These are phyloP conservation scores for Mastomys coucha DNA, from an alignment of 2,113 vertebrate species.

Conservation along the genomic window DNA sequence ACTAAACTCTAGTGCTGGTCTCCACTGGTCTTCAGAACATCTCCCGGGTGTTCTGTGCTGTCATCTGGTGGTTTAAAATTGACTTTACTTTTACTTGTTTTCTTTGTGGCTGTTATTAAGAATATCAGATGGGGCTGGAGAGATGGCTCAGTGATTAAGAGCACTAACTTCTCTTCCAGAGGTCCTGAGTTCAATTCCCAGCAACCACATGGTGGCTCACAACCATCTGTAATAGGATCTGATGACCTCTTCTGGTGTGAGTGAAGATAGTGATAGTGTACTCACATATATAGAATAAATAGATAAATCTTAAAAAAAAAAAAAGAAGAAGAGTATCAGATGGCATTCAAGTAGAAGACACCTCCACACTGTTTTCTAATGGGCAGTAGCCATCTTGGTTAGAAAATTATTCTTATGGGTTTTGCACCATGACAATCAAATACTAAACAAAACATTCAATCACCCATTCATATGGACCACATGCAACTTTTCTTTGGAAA, in stretches of 20 bases:
- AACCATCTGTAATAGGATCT: too few relatives aligned
- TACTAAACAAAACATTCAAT: background rate
- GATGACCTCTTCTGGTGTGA: too few relatives aligned
- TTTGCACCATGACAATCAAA: background rate
- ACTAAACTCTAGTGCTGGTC: background rate
- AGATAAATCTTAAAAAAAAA: too few relatives aligned
- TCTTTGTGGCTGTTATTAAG: background rate
- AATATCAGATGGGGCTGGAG: background rate
- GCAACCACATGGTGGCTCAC: too few relatives aligned
- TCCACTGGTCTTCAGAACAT: background rate
- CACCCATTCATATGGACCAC: background rate
- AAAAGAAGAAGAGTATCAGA: background rate
- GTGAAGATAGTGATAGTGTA: too few relatives aligned
- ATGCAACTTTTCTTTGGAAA: background rate
- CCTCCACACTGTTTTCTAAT: background rate
- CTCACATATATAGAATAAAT: too few relatives aligned
- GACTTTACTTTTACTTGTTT: background rate
- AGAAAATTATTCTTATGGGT: background rate
- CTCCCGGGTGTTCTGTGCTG: background rate
- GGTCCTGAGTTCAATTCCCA: too few relatives aligned
- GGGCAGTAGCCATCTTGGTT: background rate
- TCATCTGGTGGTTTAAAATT: slow-evolving; percentile 16
- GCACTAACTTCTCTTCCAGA: too few relatives aligned
- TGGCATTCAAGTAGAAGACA: background rate
- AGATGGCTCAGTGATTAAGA: too few relatives aligned